phyloP scores from a whole-genome alignment of 2,113 vertebrate genomes.

The Bettongia penicillata region DNA sequence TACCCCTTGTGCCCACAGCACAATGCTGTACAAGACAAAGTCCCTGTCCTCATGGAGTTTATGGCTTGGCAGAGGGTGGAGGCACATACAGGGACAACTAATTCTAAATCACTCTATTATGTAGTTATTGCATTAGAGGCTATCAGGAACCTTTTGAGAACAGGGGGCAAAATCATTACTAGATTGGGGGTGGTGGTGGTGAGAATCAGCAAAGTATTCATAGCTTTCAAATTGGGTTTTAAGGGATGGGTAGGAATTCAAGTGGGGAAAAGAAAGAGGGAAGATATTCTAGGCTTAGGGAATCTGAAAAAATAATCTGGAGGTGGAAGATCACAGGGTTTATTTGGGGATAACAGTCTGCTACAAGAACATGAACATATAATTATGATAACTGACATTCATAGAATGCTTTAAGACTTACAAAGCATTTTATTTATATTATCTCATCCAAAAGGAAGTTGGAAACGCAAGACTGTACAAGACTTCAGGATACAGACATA shows the following conservation, averaged over 20 bases:
- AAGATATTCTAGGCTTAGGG: not conserved
- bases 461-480: not conserved
- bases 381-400: not conserved
- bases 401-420: not conserved
- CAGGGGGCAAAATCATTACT: not conserved
- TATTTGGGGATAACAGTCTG: not conserved
- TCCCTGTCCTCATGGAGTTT: not conserved
- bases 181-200: not conserved
- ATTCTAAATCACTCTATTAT: not conserved
- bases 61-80: not conserved
- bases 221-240: not conserved
- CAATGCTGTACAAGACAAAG: not conserved
- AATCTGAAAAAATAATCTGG: not conserved
- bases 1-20: not conserved
- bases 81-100: not conserved
- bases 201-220: not conserved
- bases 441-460: not conserved
- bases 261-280: not conserved
- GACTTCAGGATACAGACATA: not conserved
- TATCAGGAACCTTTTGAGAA: not conserved
- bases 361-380: not conserved
- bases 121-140: not conserved
- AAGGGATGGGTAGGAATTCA: not conserved
- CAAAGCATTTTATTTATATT: not conserved
- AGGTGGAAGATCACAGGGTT: not conserved